Base-by-base conservation (phyloP, 2,888 invertebrate species). In the Sicus ferrugineus region DNA sequence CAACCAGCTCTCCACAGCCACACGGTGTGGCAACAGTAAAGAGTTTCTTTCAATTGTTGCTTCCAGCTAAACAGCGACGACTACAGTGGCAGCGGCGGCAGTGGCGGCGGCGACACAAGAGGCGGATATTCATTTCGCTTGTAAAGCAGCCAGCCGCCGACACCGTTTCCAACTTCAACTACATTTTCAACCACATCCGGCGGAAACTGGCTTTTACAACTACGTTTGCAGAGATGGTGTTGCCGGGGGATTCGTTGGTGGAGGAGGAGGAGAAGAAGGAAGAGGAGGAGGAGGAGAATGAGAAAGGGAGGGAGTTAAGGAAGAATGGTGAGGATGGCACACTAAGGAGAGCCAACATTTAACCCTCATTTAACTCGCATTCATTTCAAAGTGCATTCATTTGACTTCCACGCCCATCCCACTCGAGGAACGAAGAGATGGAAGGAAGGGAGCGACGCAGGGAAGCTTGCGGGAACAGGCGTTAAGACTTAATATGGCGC, bases 131-230 rank as follows among this genome's bases (percentile, higher is more conserved):
- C 48, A 67, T 67, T 67, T 67, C 42, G 56, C 46, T 58, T n/a
- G 58, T 46, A 58, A 58, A 58, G 28, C 38, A 23, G 28, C 31
- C 62, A 23, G 23, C 62, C 23, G 42, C 5, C n/a, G 3, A n/a
- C 42, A 42, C 11, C 42, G 6, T 38, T 11, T 42, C 3, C 54
- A 28, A 54, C 61, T 19, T 19, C 38, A n/a, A 61, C 46, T 30
- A 31, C 46, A 58, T 67, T 67, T 46, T 31, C 46, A 67, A 67
- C 58, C 58, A 19, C 67, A 67, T 67, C 67, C 67, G 58, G 58
- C 67, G 67, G 67, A 67, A 67, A 67, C 67, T 58, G 67, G 46
- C 67, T 58, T 58, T 67, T 67, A 67, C 19, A 50, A 34, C 31
- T 5, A n/a, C 26, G 42, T 14, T 42, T 34, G 21, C 28, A 19